These are phyloP conservation scores for Drosophila phalerata DNA, from an alignment of 2,888 invertebrate genomes.

Conservation along the genomic window DNA sequence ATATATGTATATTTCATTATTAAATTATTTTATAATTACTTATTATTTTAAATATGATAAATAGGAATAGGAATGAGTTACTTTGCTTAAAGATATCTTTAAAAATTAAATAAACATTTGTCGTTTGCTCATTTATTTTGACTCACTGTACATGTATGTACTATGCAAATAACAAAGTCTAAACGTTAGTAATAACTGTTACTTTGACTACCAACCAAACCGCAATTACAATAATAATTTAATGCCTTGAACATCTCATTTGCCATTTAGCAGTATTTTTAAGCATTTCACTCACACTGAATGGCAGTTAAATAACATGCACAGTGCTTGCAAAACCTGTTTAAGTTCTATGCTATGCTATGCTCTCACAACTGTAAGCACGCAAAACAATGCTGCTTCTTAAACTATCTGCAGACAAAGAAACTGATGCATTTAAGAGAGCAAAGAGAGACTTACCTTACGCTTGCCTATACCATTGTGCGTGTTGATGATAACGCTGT, in stretches of 20 bases:
- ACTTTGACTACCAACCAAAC: not conserved
- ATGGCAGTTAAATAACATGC: not conserved
- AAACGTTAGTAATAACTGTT: not conserved
- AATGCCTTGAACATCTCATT: not conserved
- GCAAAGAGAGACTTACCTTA: slow-evolving; percentile 5
- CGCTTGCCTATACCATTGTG: not conserved
- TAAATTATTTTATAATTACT: no score
- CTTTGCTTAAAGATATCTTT: no score
- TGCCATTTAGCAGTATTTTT: not conserved
- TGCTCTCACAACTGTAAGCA: no score
- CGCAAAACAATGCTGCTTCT: not conserved
- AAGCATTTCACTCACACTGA: not conserved
- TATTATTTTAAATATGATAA: no score
- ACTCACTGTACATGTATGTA: not conserved
- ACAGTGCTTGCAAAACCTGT: not conserved
- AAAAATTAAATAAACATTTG: no score
- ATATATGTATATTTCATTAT: not conserved
- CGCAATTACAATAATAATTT: not conserved
- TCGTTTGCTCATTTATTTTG: not conserved
- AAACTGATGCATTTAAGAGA: not conserved
- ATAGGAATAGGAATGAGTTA: no score
- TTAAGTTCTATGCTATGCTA: no score
- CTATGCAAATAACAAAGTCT: not conserved
- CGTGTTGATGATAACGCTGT: not conserved
- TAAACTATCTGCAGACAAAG: not conserved